Evolutionary conservation across 92 coral and sea anemone genomes (phyloP).

Genomic region (Parazoanthus darwini): DNA sequence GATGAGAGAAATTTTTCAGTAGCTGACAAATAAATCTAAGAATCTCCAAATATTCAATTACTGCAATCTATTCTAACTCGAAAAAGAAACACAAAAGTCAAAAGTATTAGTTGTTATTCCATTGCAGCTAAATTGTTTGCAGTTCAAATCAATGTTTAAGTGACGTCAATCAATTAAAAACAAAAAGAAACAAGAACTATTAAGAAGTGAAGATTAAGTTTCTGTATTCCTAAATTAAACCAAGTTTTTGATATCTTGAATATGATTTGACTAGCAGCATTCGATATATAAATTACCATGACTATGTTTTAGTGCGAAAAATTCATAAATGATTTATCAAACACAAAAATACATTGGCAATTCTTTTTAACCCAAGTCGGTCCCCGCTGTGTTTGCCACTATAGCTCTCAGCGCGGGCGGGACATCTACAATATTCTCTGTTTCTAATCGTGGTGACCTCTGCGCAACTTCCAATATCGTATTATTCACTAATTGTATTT

Average conservation of each 20-base stretch:
- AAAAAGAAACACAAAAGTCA: no score
- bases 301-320: conserved; percentile 6
- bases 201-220: background rate
- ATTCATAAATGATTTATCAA: conserved; percentile 27
- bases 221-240: background rate
- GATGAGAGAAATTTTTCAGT: no score
- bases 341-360: conserved; percentile 2
- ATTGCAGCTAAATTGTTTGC: background rate
- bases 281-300: background rate
- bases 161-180: background rate
- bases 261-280: conserved; percentile 6
- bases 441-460: conserved; percentile 7
- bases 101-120: background rate
- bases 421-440: background rate
- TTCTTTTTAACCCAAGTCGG: background rate
- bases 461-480: background rate
- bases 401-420: background rate
- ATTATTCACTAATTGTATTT: conserved; percentile 31
- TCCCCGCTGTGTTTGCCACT: conserved; percentile 11
- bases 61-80: no score
- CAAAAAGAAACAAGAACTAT: background rate
- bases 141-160: background rate
- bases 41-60: no score
- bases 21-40: background rate
- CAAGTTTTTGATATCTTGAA: conserved; percentile 13